These are phyloP conservation scores for Lydus trimaculatus DNA, from an alignment of 2,888 invertebrate genomes.

Conservation along the genomic window DNA sequence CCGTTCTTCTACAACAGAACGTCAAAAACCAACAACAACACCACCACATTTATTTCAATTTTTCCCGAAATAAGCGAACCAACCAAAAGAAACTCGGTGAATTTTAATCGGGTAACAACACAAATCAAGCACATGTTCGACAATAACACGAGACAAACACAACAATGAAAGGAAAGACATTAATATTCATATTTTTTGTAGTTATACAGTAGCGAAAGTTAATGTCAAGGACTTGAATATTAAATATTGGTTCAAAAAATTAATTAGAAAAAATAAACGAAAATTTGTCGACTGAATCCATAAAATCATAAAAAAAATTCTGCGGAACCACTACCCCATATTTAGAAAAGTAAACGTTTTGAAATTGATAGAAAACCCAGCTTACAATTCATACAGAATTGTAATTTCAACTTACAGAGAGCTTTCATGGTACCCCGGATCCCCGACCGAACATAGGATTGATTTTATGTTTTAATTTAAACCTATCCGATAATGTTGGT, in stretches of 20 bases:
- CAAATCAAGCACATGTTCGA: neutral
- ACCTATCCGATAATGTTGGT: neutral
- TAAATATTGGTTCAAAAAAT: too few relatives aligned
- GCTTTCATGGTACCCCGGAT: too few relatives aligned
- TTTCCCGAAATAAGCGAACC: neutral
- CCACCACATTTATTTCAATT: neutral
- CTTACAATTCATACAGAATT: too few relatives aligned
- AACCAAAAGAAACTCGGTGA: neutral
- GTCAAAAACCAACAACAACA: too few relatives aligned
- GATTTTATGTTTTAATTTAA: neutral
- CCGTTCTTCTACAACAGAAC: neutral
- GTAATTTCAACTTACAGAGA: too few relatives aligned
- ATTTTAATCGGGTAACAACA: neutral
- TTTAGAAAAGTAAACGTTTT: too few relatives aligned
- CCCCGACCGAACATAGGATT: neutral
- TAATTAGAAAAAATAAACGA: too few relatives aligned
- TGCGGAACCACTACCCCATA: too few relatives aligned
- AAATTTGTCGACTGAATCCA: too few relatives aligned
- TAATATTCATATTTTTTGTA: neutral
- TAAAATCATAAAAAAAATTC: too few relatives aligned
- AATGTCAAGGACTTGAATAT: neutral
- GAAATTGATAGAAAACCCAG: too few relatives aligned
- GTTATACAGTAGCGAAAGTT: slow-evolving; percentile 1
- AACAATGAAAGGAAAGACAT: neutral
- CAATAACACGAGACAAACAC: neutral